A percentile compares a stretch with the other conserved stretches of the same genome.
These are phyloP conservation scores for Neotoxoptera formosana DNA, from an alignment of 1,140 invertebrate species.

Conservation along the genomic window DNA sequence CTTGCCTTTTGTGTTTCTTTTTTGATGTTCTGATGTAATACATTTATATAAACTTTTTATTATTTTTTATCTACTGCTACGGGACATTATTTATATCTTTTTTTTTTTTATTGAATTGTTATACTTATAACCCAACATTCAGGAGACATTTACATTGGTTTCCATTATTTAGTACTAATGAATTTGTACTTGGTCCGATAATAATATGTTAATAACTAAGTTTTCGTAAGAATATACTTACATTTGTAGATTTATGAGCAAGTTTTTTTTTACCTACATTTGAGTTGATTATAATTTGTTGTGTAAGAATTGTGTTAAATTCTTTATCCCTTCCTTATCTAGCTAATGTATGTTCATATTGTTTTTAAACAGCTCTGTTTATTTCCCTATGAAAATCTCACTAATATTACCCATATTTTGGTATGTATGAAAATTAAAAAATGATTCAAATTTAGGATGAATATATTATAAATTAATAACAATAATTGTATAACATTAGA, in stretches of 20 bases:
- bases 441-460: not conserved
- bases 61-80: not conserved
- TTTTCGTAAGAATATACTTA: not conserved
- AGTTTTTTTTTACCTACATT: not conserved
- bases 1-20: conserved; percentile 39
- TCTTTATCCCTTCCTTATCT: not conserved
- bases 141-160: not conserved
- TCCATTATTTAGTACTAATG: conserved; percentile 34
- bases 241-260: not conserved
- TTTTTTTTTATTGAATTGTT: not conserved
- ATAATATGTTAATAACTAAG: not conserved
- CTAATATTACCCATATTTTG: not conserved
- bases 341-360: not conserved
- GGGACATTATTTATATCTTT: conserved; percentile 13
- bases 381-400: not conserved
- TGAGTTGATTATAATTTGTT: not conserved
- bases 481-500: not conserved
- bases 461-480: not conserved
- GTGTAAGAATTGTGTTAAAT: not conserved
- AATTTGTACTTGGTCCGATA: not conserved
- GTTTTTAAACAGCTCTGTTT: not conserved
- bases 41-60: not conserved
- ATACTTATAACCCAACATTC: not conserved
- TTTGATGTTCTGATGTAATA: not conserved
- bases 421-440: not conserved